Evolutionary conservation across 2,113 vertebrate species (phyloP).

Genomic region (Todiramphus saurophagus): DNA sequence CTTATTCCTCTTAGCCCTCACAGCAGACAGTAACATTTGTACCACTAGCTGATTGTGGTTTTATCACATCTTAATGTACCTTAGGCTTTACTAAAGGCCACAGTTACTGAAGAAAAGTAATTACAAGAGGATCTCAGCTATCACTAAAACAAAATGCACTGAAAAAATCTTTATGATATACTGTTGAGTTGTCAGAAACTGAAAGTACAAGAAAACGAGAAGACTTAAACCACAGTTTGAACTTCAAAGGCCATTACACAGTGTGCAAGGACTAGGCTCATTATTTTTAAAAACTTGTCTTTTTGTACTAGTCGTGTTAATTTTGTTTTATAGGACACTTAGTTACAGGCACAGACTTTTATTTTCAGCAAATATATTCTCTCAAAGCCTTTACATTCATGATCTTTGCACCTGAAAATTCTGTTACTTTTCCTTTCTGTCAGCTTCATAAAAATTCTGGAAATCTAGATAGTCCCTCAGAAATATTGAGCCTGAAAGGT

Average conservation of each 20-base stretch:
- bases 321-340: not conserved
- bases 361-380: not conserved
- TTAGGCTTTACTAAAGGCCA: not conserved
- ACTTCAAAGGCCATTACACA: not conserved
- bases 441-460: not conserved
- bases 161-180: not conserved
- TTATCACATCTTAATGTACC: not conserved
- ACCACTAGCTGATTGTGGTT: not conserved
- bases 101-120: not conserved
- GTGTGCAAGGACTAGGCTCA: not conserved
- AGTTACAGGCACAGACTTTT: not conserved
- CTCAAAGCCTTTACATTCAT: not conserved
- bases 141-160: not conserved
- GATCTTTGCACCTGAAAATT: not conserved
- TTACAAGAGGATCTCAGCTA: not conserved
- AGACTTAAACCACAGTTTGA: not conserved
- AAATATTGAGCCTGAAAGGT: not conserved
- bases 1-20: not conserved
- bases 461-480: not conserved
- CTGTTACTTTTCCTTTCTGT: not conserved
- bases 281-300: not conserved
- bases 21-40: not conserved
- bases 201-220: not conserved
- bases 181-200: not conserved
- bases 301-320: not conserved